Evolutionary conservation across 2,888 invertebrate species (phyloP), one percentile per base, ranked within the genome.

Genomic region (Creontiades dilutus): DNA sequence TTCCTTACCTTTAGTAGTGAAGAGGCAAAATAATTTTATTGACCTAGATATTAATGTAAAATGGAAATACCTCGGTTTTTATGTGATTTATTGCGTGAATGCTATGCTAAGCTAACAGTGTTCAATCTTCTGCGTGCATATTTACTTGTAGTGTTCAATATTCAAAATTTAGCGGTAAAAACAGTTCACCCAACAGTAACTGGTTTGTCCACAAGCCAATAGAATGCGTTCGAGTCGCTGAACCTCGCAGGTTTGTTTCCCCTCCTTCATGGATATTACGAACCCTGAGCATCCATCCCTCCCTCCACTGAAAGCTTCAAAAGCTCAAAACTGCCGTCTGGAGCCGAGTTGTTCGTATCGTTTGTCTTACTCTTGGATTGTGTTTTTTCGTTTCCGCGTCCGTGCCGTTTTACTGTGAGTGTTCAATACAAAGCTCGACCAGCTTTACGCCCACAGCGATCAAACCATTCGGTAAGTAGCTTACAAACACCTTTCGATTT

Each of bases 281-380:
- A 68, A 23, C 5, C 68, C 13, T 9, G 16, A 23, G 68, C 12
- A 68, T 68, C 68, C 68, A 68, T 27, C 5, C 5, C 68, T 68
- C 68, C 68, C 68, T 68, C 68, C 68, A 68, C 57, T 1, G 23
- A 68, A 68, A 68, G 68, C 68, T 68, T 23, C 23, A 68, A 68
- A 68, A 23, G 9, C 23, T 23, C 23, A 23, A 16, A 61, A 5
- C 9, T 19, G 52, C 16, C 16, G 37, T 52, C 52, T 52, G 23
- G 23, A 23, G 68, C 3, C 68, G 9, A 68, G 68, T 61, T 61
- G 14, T 19, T 19, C 19, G 61, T n/a, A 19, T 68, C 68, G 68
- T 68, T 68, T 19, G 68, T 23, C 19, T 23, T 68, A 9, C 16
- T n/a, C 61, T 61, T 9, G 61, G 57, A 16, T n/a, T 68, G 2